phyloP scores from a whole-genome alignment of 2,888 invertebrate genomes.

The Gari tellinella region DNA sequence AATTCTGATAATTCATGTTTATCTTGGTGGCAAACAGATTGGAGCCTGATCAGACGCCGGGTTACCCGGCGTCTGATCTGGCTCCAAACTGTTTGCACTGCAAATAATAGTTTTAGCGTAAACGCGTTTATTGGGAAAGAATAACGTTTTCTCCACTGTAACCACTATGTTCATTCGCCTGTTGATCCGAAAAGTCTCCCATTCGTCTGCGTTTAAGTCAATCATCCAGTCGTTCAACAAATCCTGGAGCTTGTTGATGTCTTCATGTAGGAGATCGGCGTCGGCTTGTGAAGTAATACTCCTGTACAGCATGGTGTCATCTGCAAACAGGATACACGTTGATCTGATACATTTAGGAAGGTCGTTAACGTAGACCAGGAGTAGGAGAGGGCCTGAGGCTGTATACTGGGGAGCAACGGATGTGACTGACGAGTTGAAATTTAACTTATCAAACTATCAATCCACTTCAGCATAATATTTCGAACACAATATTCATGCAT shows the following conservation, averaged over 20 bases:
- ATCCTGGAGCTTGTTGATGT: neutral
- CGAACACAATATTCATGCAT: neutral
- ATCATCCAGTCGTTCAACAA: neutral
- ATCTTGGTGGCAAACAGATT: no score
- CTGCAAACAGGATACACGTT: neutral
- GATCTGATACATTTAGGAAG: neutral
- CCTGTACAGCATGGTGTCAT: no score
- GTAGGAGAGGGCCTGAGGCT: neutral
- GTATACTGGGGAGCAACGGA: no score
- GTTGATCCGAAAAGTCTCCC: neutral
- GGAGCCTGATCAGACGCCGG: no score
- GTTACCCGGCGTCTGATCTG: no score
- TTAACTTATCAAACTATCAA: neutral
- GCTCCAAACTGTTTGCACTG: no score
- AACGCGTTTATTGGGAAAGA: no score
- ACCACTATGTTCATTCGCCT: neutral
- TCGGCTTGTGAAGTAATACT: no score
- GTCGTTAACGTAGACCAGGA: neutral
- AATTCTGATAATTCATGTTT: no score
- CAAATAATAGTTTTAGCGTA: no score
- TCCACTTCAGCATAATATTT: neutral
- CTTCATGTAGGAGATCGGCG: neutral
- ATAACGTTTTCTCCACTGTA: no score
- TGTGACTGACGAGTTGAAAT: neutral
- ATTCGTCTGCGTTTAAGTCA: neutral